Base-by-base conservation (phyloP, 2,797 vertebrate species). In the Aplochiton taeniatus region DNA sequence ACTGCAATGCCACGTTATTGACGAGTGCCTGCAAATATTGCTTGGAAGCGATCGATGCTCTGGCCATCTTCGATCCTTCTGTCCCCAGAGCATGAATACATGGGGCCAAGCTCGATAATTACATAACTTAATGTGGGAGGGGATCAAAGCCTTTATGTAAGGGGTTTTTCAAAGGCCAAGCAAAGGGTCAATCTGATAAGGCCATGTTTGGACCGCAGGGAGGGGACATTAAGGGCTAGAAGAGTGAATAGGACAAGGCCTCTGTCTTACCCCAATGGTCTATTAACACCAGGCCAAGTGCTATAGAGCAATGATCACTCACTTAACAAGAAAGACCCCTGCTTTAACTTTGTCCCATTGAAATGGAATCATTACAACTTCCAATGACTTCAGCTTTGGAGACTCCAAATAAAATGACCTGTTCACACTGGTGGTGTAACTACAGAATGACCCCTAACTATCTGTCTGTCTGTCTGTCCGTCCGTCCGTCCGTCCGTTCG, bases 31-130 rank as follows among this genome's bases (percentile, higher is more conserved):
- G 75, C 61, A 73, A 85, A 86, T 90, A 89, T 82, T 45, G 74
- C 82, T 74, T 78, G 55, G 1, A 55, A 64, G 66, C 14, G 72
- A 84, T 92, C 86, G 67, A 89, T 91, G 66, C 66, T 53, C 75
- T 72, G 41, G 78, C 83, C 77, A 75, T 75, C 69, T 85, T 86
- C 77, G 87, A 90, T 86, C 83, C 78, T 70, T 43, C 76, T 70
- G 70, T 68, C 57, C 48, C 65, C 18, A 48, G 76, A 61, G 52
- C 54, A 55, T 50, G 60, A 44, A 42, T 65, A 58, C 73, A 70
- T 62, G 49, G 74, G 67, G 65, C 46, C 16, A 18, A 53, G 76
- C 65, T 88, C 78, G 61, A 89, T 90, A 83, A 82, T 90, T 80
- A 84, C 73, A 76, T 78, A 85, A 87, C 63, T 66, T 76, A 83